Evolutionary conservation across 1,140 invertebrate species (phyloP), one percentile per base, ranked within the genome.

Genomic region (Drosophila pseudoananassae): DNA sequence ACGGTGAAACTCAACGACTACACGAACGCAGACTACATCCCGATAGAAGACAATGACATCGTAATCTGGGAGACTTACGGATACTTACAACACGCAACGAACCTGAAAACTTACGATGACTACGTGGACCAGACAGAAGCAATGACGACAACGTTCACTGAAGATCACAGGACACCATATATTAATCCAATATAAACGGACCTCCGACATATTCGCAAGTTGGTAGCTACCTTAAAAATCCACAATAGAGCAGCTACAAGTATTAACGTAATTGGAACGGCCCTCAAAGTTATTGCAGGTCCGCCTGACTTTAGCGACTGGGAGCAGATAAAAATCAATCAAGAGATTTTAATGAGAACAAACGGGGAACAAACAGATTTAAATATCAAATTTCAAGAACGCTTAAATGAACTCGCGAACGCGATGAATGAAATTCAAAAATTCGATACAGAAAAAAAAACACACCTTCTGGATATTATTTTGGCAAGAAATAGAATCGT

Each of bases 291-390:
- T n/a, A n/a, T n/a, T n/a, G n/a, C n/a, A n/a, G n/a, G n/a, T n/a
- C n/a, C n/a, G n/a, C n/a, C n/a, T n/a, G n/a, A n/a, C n/a, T n/a
- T n/a, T n/a, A n/a, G n/a, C n/a, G n/a, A n/a, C n/a, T 53, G 64
- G 56, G 47, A 64, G 17, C 36, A 46, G 10, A 36, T 70, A 31
- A 57, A 71, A 38, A 52, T 56, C 8, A 27, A 47, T 8, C 53
- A 64, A 38, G 36, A 31, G 5, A 52, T 29, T 12, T n/a, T 71
- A 64, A 57, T 23, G 20, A 60, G 27, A 29, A 12, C 52, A 52
- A 27, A 45, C 23, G 50, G 56, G n/a, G 20, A 36, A 33, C 66
- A 71, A 20, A 20, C 2, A 20, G 20, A 20, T 20, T 20, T 20
- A 20, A 20, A 20, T 20, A 20, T 20, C 20, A 45, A 57, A n/a